These are phyloP conservation scores for Xylota segnis DNA, from an alignment of 2,888 invertebrate genomes.

Conservation along the genomic window DNA sequence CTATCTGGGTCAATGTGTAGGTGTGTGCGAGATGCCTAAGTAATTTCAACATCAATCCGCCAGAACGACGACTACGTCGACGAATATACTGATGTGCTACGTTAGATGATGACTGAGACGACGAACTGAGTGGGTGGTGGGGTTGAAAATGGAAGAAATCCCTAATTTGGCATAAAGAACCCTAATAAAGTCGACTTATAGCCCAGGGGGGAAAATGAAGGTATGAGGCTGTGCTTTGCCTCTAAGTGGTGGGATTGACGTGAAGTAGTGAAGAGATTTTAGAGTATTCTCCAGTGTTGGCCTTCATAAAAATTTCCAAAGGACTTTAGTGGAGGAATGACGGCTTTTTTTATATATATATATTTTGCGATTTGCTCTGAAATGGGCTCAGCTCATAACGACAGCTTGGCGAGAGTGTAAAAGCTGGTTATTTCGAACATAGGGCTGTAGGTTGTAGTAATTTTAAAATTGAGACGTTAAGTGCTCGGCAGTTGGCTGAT, in stretches of 20 bases:
- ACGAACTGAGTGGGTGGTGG: not conserved
- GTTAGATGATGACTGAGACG: conserved; percentile 27
- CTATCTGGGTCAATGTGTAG: conserved; percentile 43
- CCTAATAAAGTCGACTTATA: conserved; percentile 77
- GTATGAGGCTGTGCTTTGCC: conserved; percentile 34
- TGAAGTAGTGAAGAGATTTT: conserved; percentile 46
- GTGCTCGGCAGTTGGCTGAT: not conserved
- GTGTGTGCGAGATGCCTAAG: conserved; percentile 55
- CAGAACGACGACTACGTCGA: conserved; percentile 8
- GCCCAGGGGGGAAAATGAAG: conserved; percentile 35
- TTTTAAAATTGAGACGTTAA: conserved; percentile 36
- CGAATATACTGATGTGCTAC: conserved; percentile 36
- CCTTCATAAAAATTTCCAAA: conserved; percentile 25
- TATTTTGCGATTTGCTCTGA: conserved; percentile 14
- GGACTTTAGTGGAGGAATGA: conserved; percentile 21
- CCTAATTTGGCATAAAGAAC: conserved; percentile 77
- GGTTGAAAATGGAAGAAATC: conserved; percentile 64
- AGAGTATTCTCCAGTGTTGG: conserved; percentile 30
- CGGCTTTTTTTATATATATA: conserved; percentile 3
- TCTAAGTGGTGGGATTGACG: conserved; percentile 51
- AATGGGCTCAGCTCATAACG: conserved; percentile 43
- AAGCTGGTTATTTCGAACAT: conserved; percentile 12
- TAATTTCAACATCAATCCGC: conserved; percentile 64
- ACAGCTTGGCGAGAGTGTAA: conserved; percentile 13
- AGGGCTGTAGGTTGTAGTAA: conserved; percentile 6